These are phyloP conservation scores for Wasmannia auropunctata DNA, from an alignment of 1,140 invertebrate species.

Conservation along the genomic window DNA sequence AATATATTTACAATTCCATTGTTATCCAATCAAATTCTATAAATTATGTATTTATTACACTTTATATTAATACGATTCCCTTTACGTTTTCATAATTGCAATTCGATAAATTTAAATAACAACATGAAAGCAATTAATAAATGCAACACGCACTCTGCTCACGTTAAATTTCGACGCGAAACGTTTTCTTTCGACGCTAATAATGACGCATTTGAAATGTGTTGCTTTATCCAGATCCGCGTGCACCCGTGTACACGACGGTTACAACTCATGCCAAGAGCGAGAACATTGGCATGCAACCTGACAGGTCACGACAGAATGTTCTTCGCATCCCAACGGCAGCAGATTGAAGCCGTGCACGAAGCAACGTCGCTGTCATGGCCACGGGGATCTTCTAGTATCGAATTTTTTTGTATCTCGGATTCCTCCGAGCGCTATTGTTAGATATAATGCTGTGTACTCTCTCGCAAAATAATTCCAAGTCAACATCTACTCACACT, in stretches of 20 bases:
- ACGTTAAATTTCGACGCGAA: neutral
- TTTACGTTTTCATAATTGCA: conserved; percentile 1
- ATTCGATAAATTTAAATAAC: neutral
- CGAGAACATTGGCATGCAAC: conserved; percentile 64
- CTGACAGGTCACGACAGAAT: conserved; percentile 72
- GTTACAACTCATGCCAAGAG: conserved; percentile 41
- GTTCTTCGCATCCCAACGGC: conserved; percentile 49
- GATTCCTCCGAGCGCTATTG: conserved; percentile 27
- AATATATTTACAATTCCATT: neutral
- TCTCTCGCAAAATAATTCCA: conserved; percentile 3
- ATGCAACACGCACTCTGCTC: neutral
- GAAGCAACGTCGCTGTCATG: conserved; percentile 38
- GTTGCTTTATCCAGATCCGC: conserved; percentile 25
- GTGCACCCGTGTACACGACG: conserved; percentile 36
- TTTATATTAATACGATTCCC: neutral
- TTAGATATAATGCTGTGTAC: neutral
- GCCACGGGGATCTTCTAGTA: conserved; percentile 13
- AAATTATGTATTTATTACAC: neutral
- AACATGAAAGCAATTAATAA: conserved; percentile 2
- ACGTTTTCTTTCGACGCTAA: neutral
- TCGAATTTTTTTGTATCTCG: conserved; percentile 1
- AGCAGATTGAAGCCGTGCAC: conserved; percentile 58
- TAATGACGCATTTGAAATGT: conserved; percentile 14
- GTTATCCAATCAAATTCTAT: neutral
- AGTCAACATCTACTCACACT: neutral